These are phyloP conservation scores for Tetranychus cinnabarinus DNA, from an alignment of 1,140 invertebrate species.

Conservation along the genomic window DNA sequence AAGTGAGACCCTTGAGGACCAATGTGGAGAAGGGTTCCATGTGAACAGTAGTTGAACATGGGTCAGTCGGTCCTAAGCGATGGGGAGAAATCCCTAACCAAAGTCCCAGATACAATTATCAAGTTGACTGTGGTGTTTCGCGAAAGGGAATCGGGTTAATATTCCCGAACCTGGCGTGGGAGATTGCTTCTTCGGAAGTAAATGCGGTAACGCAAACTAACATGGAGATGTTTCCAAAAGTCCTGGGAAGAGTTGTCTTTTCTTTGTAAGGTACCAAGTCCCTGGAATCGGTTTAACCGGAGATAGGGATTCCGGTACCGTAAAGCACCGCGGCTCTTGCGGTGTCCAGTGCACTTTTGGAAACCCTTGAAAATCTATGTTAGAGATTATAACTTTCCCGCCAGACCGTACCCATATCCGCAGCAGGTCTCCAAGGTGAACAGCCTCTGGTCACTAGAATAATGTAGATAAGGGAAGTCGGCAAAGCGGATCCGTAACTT, in stretches of 20 bases:
- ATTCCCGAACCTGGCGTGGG: conserved; percentile 24
- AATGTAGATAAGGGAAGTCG: conserved; percentile 26
- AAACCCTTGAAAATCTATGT: conserved; percentile 24
- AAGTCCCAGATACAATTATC: background rate
- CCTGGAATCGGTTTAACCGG: conserved; percentile 15
- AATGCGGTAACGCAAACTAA: conserved; percentile 10
- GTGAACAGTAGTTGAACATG: too few relatives aligned
- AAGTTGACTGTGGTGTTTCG: background rate
- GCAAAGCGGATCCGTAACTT: conserved; percentile 28
- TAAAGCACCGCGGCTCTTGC: conserved; percentile 22
- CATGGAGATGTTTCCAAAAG: conserved; percentile 1
- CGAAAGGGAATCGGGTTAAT: conserved; percentile 26
- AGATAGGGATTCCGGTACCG: conserved; percentile 20
- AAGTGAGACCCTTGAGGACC: too few relatives aligned
- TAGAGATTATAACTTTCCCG: conserved; percentile 12
- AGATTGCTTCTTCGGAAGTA: conserved; percentile 4
- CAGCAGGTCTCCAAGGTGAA: conserved; percentile 24
- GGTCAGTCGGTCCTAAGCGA: too few relatives aligned
- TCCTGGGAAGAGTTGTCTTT: conserved; percentile 10
- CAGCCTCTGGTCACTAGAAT: conserved; percentile 24
- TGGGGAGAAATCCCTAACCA: conserved; percentile 44
- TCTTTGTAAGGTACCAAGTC: conserved; percentile 6
- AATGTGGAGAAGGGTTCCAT: too few relatives aligned
- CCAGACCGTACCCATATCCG: conserved; percentile 21
- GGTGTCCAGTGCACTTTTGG: conserved; percentile 19